Base-by-base conservation (phyloP, 92 coral and sea anemone species). In the Phenganax marumi region DNA sequence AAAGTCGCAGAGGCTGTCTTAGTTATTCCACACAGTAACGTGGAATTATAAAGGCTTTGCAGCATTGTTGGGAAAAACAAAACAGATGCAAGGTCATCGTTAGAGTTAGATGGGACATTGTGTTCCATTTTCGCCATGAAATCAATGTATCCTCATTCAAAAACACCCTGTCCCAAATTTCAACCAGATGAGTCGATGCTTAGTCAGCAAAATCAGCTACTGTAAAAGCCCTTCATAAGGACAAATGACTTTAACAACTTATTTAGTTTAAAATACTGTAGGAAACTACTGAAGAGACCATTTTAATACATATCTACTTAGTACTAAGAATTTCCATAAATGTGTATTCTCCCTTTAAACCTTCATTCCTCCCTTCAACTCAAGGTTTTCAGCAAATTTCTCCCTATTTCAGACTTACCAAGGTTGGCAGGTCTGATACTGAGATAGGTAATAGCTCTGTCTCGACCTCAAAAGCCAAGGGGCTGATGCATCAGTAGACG, bases 71-170 rank as follows among this genome's bases (percentile, higher is more conserved):
- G 69, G 18, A 77, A 77, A 52, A 52, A 18, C 18, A 19, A 75
- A 26, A 24, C 80, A 12, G 63, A 75, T n/a, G 14, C 76, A 25
- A 64, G 77, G 68, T 81, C 85, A 17, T 9, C 39, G 43, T 68
- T 81, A 61, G 43, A 71, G 51, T 54, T 81, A 51, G 84, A 79
- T 79, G 84, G 84, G 21, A 64, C 85, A 33, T 25, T 81, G 76
- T 81, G 68, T 16, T 52, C 62, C 85, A 81, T 81, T 81, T 70
- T 81, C 65, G 78, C 85, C 16, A 62, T 81, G 47, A 81, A 81
- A 47, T 25, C 75, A n/a, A 53, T 50, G 19, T 81, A 51, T 54
- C 48, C 78, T 10, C 77, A 70, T 23, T 3, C 57, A 49, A 39
- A 52, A 2, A 49, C 76, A 25, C 76, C 76, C 39, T 71, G 54